phyloP scores from a whole-genome alignment of 2,797 vertebrate species.

The Enteromius afrohamiltoni region DNA sequence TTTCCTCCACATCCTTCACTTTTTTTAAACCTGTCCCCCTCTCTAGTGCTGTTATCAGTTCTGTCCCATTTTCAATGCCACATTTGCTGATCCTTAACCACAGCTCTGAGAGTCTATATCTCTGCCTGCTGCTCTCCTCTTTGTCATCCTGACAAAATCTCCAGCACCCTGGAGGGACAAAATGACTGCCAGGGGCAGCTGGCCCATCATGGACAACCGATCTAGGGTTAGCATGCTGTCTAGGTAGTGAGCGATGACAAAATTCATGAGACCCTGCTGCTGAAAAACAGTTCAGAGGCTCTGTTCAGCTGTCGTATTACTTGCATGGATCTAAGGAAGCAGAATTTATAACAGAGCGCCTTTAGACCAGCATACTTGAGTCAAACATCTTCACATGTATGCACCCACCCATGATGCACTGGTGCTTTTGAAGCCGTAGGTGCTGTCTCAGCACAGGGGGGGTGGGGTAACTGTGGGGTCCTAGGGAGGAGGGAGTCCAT shows the following conservation, averaged over 20 bases:
- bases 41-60: constrained; percentile 22
- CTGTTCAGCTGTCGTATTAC: neutral
- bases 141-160: constrained; percentile 37
- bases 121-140: constrained; percentile 26
- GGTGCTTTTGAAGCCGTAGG: neutral
- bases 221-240: constrained; percentile 28
- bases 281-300: constrained; percentile 17
- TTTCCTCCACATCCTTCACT: neutral
- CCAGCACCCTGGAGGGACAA: neutral
- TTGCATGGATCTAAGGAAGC: neutral
- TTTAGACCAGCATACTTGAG: neutral
- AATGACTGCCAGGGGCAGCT: constrained; percentile 23
- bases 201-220: constrained; percentile 15
- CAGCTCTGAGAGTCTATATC: constrained; percentile 6
- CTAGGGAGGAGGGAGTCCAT: constrained; percentile 20
- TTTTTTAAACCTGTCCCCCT: neutral
- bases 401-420: constrained; percentile 19
- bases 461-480: neutral
- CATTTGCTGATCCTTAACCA: constrained; percentile 42
- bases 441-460: constrained; percentile 35
- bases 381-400: neutral
- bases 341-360: neutral
- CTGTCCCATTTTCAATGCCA: constrained; percentile 31
- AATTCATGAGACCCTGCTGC: constrained; percentile 18
- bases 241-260: neutral